Base-by-base conservation (phyloP, 2,113 vertebrate genomes). In the Sinocyclocheilus anophthalmus region DNA sequence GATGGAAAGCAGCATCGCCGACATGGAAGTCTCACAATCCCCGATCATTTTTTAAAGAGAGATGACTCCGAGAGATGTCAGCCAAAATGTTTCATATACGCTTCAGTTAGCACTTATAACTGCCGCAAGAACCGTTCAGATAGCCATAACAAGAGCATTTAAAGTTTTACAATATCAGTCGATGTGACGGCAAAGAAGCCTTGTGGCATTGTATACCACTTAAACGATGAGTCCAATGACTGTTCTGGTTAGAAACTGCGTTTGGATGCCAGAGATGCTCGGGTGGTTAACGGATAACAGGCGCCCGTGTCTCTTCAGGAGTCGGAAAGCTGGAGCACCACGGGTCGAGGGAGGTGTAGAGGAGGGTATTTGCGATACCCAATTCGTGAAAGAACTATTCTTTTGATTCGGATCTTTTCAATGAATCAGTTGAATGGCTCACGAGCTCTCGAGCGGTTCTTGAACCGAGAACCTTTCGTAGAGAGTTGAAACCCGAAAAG, bases 1-100 rank as follows among this genome's bases (percentile, higher is more conserved):
- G 26, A 57, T 83, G 81, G 45, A 72, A 72, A 69, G n/a, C 61
- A 81, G 30, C 63, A 83, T 83, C 81, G 24, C 81, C 81, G 65
- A 72, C 63, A 16, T 65, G 80, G 79, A 81, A 81, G 59, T 65
- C 33, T 61, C 63, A 50, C 81, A 83, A n/a, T 72, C 26, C n/a
- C 45, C 45, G 48, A 37, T 2, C n/a, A 4, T 26, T 50, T 48
- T 48, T 48, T 48, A 48, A 48, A 48, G 45, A 48, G 45, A 48
- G 59, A 48, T 67, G 13, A 65, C 39, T 81, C 78, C 78, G 37
- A 63, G n/a, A 48, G 45, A 55, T 72, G 7, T 37, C 18, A 79
- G 30, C 4, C 59, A 78, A 4, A 81, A 48, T 81, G 79, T 81
- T 67, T 18, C 33, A 6, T n/a, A 4, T 30, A 37, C 1, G 76